Evolutionary conservation across 2,113 vertebrate species (phyloP).

Genomic region (Rhea americana): DNA sequence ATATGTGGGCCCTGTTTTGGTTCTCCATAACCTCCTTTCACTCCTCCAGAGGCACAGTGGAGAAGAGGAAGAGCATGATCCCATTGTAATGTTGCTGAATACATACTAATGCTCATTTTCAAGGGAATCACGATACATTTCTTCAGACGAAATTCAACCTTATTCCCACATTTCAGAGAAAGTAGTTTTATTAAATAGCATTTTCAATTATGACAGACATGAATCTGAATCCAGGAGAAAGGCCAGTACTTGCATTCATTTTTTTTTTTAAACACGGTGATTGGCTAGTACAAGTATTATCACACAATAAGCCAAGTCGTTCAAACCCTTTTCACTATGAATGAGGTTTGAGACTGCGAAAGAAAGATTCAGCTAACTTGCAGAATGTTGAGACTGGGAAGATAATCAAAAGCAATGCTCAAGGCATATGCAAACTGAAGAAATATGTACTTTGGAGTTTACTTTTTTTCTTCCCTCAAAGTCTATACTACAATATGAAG

Average conservation of each 20-base stretch:
- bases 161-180: constrained; percentile 10
- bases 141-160: constrained; percentile 27
- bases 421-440: constrained; percentile 35
- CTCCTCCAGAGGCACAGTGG: neutral
- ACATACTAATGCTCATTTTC: neutral
- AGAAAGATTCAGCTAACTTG: neutral
- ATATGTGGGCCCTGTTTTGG: neutral
- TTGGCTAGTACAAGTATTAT: neutral
- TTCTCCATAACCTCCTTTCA: neutral
- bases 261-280: constrained; percentile 10
- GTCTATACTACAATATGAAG: neutral
- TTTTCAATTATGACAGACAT: neutral
- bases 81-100: neutral
- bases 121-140: neutral
- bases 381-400: neutral
- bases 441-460: neutral
- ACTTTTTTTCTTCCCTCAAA: constrained; percentile 17
- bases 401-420: constrained; percentile 44
- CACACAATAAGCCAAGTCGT: neutral
- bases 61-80: neutral
- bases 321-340: constrained; percentile 4
- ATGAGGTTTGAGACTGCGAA: neutral
- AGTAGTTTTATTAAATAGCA: constrained; percentile 45
- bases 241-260: neutral
- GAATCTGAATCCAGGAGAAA: neutral